phyloP scores from a whole-genome alignment of 2,888 invertebrate genomes.

The Caenorhabditis plicata region DNA sequence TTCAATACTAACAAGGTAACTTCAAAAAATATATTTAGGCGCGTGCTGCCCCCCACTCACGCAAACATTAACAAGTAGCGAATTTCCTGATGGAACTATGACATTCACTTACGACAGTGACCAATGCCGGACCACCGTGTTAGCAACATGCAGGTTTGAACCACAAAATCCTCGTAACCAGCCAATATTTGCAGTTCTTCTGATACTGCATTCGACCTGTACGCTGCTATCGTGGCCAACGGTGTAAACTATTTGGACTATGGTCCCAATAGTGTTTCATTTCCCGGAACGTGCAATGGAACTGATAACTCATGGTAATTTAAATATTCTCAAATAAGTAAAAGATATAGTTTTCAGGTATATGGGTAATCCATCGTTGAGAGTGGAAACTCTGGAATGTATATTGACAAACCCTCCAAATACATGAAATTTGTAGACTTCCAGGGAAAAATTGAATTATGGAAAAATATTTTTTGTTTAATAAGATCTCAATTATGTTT shows the following conservation, averaged over 20 bases:
- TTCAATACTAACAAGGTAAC: not conserved
- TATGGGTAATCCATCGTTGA: conserved; percentile 21
- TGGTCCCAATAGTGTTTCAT: conserved; percentile 7
- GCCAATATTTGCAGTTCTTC: conserved; percentile 17
- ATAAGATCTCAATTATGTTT: no score
- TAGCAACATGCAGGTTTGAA: conserved; percentile 36
- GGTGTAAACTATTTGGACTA: conserved; percentile 32
- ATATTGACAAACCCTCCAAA: conserved; percentile 25
- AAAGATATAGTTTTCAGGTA: not conserved
- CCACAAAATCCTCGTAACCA: no score
- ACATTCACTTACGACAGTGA: conserved; percentile 38
- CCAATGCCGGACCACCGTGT: conserved; percentile 32
- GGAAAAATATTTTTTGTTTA: no score
- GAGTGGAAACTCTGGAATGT: conserved; percentile 28
- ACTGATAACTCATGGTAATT: conserved; percentile 1
- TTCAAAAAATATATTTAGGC: conserved; percentile 5
- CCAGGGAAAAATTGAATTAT: no score
- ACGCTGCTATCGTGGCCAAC: conserved; percentile 46
- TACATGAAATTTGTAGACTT: no score
- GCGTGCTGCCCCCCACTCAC: conserved; percentile 39
- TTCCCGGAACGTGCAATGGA: conserved; percentile 22
- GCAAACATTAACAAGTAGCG: conserved; percentile 11
- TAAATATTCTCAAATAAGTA: not conserved
- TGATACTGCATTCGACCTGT: conserved; percentile 21
- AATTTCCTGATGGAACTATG: conserved; percentile 39